phyloP scores from a whole-genome alignment of 2,113 vertebrate genomes.

The Oreochromis tanganicae region DNA sequence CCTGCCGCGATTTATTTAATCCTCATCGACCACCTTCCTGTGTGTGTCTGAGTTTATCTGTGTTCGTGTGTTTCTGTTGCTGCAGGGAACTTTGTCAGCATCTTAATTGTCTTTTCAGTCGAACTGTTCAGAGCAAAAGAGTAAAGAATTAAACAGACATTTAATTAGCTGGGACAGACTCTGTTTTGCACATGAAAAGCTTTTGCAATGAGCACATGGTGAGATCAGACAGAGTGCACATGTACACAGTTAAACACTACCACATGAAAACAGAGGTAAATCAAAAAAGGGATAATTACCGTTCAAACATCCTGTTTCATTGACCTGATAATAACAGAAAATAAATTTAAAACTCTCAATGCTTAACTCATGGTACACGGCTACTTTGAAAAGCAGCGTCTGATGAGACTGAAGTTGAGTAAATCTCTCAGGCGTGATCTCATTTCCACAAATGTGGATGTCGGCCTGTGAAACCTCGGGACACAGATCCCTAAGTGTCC shows the following conservation, averaged over 20 bases:
- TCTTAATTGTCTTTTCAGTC: neutral
- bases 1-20: neutral
- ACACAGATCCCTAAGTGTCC: neutral
- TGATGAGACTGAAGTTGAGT: neutral
- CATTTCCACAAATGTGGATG: neutral
- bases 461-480: neutral
- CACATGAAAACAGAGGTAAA: neutral
- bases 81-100: neutral
- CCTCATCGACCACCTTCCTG: neutral
- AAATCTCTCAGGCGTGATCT: neutral
- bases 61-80: neutral
- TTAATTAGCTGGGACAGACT: neutral
- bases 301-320: neutral
- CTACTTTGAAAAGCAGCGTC: neutral
- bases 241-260: neutral
- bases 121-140: neutral
- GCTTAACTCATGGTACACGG: neutral
- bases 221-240: neutral
- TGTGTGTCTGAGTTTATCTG: neutral
- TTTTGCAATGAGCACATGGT: neutral
- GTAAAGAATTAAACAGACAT: neutral
- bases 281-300: neutral
- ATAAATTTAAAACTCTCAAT: rapidly evolving
- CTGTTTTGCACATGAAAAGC: conserved; percentile 9
- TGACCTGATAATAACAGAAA: neutral